These are phyloP conservation scores for Lucilia cuprina DNA, from an alignment of 1,140 invertebrate genomes.

Conservation along the genomic window DNA sequence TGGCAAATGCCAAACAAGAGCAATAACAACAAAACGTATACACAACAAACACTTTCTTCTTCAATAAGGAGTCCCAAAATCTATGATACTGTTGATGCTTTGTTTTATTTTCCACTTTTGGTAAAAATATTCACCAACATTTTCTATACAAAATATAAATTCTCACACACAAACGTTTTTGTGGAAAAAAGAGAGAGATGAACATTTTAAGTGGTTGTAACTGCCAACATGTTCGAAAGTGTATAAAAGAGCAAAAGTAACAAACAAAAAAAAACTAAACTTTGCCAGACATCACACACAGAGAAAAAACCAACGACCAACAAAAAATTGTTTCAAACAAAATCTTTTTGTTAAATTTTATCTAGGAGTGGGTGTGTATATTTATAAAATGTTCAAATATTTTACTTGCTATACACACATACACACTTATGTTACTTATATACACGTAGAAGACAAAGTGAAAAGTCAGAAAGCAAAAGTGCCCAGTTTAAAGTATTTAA, in stretches of 20 bases:
- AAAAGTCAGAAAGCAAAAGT: conserved; percentile 42
- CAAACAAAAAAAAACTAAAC: conserved; percentile 35
- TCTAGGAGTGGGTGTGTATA: neutral
- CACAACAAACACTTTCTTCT: conserved; percentile 24
- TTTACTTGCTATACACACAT: too few species aligned
- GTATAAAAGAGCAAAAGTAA: conserved; percentile 15
- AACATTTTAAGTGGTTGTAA: conserved; percentile 33
- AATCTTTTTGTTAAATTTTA: neutral
- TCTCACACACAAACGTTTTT: neutral
- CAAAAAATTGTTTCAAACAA: neutral
- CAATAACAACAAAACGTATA: neutral
- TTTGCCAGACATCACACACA: conserved; percentile 37
- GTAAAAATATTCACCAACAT: conserved; percentile 2
- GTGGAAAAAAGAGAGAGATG: neutral
- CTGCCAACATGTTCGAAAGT: conserved; percentile 1
- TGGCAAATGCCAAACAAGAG: neutral
- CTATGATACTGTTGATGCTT: neutral
- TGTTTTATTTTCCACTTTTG: neutral
- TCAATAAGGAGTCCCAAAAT: neutral
- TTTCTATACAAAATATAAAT: neutral
- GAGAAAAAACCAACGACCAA: too few species aligned
- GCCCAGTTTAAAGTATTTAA: conserved; percentile 33
- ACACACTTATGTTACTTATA: too few species aligned
- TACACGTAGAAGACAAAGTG: conserved; percentile 3
- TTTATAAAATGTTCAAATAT: neutral